These are phyloP conservation scores for Carpatolechia fugitivella DNA, from an alignment of 2,888 invertebrate species.

Conservation along the genomic window DNA sequence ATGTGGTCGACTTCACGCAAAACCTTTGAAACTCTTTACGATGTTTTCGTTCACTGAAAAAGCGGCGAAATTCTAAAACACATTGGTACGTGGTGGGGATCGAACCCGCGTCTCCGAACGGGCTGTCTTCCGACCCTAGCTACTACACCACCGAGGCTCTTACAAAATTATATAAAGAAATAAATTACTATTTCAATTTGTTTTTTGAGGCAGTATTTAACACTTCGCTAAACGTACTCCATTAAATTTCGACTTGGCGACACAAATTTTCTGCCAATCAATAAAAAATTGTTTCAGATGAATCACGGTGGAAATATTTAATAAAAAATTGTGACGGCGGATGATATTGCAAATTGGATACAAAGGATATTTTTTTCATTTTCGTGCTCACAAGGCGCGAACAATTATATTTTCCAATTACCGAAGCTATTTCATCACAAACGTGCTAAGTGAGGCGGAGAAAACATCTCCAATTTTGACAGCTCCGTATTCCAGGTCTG, in stretches of 20 bases:
- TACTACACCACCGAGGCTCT: no score
- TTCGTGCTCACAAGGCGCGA: conserved; percentile 16
- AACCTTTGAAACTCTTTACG: no score
- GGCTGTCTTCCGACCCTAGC: no score
- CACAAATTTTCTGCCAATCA: conserved; percentile 21
- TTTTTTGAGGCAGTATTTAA: no score
- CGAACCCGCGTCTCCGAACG: no score
- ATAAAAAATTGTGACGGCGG: conserved; percentile 24
- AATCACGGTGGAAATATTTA: conserved; percentile 27
- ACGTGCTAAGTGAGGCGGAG: conserved; percentile 2
- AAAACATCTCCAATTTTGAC: conserved; percentile 3
- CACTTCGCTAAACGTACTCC: conserved; percentile 20
- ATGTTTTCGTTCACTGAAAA: no score
- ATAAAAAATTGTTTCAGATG: conserved; percentile 18
- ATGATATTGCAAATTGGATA: conserved; percentile 27
- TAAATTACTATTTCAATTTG: no score
- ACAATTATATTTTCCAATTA: conserved; percentile 12
- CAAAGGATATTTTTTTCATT: conserved; percentile 24
- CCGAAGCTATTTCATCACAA: conserved; percentile 10
- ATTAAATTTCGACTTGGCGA: conserved; percentile 37
- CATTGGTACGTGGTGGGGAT: no score
- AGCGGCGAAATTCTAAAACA: no score
- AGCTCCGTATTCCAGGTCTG: no score
- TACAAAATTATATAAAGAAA: no score
- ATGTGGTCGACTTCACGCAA: no score